Evolutionary conservation across 2,113 vertebrate genomes (phyloP).

Genomic region (Todiramphus saurophagus): DNA sequence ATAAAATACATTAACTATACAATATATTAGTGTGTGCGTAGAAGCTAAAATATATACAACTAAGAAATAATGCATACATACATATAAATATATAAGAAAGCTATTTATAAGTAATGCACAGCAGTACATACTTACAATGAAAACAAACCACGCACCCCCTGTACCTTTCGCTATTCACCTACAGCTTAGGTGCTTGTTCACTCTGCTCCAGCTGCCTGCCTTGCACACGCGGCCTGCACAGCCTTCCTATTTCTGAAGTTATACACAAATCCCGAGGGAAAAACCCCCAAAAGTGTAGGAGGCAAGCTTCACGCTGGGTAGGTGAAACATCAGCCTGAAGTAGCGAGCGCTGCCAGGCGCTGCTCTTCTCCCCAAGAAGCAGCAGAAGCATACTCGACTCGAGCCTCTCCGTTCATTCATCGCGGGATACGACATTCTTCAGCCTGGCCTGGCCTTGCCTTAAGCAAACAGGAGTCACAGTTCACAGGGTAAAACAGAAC

Average conservation of each 20-base stretch:
- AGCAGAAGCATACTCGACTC: neutral
- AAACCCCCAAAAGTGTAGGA: rapidly evolving
- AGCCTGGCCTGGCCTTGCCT: neutral
- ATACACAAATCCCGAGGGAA: neutral
- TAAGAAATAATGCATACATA: neutral
- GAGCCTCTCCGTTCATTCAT: neutral
- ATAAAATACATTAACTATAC: neutral
- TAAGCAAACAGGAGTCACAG: slow-evolving; percentile 46
- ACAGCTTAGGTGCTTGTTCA: neutral
- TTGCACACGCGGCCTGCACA: neutral
- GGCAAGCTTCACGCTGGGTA: neutral
- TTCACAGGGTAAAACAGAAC: slow-evolving; percentile 6
- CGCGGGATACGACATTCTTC: neutral
- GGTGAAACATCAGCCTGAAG: neutral
- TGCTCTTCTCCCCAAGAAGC: neutral
- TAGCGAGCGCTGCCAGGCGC: neutral
- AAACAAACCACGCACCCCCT: neutral
- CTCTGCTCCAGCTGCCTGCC: neutral
- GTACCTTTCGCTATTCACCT: neutral
- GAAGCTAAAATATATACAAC: neutral
- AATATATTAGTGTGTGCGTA: neutral
- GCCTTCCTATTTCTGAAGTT: neutral
- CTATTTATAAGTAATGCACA: neutral
- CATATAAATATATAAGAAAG: neutral
- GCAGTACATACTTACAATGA: neutral